Conservation (phyloP, 1,140 invertebrate species). For the Vollenhovia emeryi region DNA sequence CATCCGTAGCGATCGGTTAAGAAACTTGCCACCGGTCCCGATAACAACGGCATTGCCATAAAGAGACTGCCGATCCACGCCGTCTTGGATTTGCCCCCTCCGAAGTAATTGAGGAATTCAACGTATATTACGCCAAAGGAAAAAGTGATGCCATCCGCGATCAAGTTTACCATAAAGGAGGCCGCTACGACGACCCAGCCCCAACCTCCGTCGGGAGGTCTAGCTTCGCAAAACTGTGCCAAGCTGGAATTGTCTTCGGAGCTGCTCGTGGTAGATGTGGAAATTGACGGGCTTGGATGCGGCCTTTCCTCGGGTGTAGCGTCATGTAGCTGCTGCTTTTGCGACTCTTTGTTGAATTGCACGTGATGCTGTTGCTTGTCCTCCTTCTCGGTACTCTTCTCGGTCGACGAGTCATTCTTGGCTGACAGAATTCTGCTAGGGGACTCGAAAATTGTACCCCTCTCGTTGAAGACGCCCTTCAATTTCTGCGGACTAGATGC, state of each 20-base stretch:
- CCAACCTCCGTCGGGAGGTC: constrained; percentile 92
- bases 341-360: constrained; percentile 86
- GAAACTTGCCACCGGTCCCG: constrained; percentile 95
- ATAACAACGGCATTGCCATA: constrained; percentile 95
- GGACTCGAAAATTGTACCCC: constrained; percentile 59
- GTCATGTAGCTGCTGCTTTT: constrained; percentile 74
- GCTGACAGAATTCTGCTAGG: constrained; percentile 71
- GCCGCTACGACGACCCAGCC: constrained; percentile 93
- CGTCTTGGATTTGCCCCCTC: constrained; percentile 93
- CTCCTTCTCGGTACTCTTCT: constrained; percentile 75
- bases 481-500: constrained; percentile 62
- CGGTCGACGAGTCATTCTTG: constrained; percentile 56
- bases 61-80: constrained; percentile 96
- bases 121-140: constrained; percentile 97
- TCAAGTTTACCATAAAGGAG: constrained; percentile 95
- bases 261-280: constrained; percentile 82
- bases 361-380: constrained; percentile 86
- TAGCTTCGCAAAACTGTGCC: constrained; percentile 87
- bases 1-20: constrained; percentile 95
- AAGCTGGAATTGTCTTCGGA: constrained; percentile 88
- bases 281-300: constrained; percentile 83
- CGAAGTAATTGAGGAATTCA: constrained; percentile 94
- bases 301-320: constrained; percentile 82
- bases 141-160: constrained; percentile 98
- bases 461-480: constrained; percentile 68